These are phyloP conservation scores for Aphelinus atriplicis DNA, from an alignment of 1,140 invertebrate genomes.

Conservation along the genomic window DNA sequence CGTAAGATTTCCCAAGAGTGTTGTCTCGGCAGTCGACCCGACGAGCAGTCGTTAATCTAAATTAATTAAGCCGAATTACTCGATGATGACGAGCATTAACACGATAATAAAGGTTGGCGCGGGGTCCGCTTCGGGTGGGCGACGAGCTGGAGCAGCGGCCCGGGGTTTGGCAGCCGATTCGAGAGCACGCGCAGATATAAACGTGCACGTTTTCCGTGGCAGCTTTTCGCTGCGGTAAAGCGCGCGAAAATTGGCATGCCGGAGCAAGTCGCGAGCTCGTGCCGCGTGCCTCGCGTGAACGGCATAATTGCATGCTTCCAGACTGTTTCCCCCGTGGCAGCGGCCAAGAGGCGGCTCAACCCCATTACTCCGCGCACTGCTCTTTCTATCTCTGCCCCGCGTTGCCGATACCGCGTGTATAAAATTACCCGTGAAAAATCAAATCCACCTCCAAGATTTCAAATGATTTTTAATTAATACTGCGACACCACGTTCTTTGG, in stretches of 20 bases:
- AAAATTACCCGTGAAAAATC: constrained; percentile 25
- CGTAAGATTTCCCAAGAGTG: no score
- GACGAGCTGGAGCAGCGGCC: no score
- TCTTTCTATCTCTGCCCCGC: constrained; percentile 3
- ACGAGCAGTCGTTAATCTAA: no score
- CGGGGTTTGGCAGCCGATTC: not conserved
- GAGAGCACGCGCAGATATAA: not conserved
- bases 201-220: no score
- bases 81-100: no score
- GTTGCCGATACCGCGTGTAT: not conserved
- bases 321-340: constrained; percentile 6
- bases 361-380: constrained; percentile 1
- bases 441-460: not conserved
- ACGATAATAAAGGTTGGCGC: no score
- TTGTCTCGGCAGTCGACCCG: no score
- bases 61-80: no score
- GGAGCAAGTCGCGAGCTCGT: not conserved
- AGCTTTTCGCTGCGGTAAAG: not conserved
- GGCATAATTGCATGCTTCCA: constrained; percentile 48
- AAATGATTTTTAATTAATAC: no score
- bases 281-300: constrained; percentile 46
- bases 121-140: no score
- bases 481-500: no score
- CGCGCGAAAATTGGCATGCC: constrained; percentile 2
- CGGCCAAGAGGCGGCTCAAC: not conserved